Evolutionary conservation across 2,888 invertebrate species (phyloP).

Genomic region (Capitulum mitella): DNA sequence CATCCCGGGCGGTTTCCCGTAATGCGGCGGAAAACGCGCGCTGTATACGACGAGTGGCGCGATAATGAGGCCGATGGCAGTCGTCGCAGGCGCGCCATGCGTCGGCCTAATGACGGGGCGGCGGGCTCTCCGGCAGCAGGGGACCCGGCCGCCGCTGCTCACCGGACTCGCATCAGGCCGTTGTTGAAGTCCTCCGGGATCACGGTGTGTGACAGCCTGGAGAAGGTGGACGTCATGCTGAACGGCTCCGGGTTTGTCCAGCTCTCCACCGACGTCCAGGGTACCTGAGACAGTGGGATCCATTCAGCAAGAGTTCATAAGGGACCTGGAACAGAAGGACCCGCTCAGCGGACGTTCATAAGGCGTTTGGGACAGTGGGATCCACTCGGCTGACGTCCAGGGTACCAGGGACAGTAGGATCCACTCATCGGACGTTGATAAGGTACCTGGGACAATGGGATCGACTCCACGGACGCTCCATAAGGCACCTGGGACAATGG

Average conservation of each 20-base stretch:
- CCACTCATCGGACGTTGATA: too few relatives aligned
- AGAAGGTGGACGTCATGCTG: slow-evolving; percentile 15
- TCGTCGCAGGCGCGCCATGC: background rate
- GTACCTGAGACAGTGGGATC: background rate
- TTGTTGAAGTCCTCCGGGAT: slow-evolving; percentile 4
- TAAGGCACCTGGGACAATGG: too few relatives aligned
- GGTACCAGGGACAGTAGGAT: too few relatives aligned
- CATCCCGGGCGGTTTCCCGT: background rate
- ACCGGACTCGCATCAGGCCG: slow-evolving; percentile 17
- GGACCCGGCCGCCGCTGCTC: too few relatives aligned
- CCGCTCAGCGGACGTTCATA: too few relatives aligned
- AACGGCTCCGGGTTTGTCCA: slow-evolving; percentile 23
- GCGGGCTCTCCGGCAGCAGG: too few relatives aligned
- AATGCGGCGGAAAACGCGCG: background rate
- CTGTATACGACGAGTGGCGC: background rate
- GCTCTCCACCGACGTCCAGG: slow-evolving; percentile 15
- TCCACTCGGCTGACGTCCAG: too few relatives aligned
- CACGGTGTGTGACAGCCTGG: slow-evolving; percentile 8
- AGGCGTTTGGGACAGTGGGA: too few relatives aligned
- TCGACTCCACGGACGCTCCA: too few relatives aligned
- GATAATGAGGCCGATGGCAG: background rate
- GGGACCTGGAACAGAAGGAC: too few relatives aligned
- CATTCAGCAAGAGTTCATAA: too few relatives aligned
- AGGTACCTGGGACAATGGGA: too few relatives aligned
- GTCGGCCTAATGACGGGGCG: background rate